Conservation (phyloP, 2,113 vertebrate genomes). For the Pundamilia nyererei region DNA sequence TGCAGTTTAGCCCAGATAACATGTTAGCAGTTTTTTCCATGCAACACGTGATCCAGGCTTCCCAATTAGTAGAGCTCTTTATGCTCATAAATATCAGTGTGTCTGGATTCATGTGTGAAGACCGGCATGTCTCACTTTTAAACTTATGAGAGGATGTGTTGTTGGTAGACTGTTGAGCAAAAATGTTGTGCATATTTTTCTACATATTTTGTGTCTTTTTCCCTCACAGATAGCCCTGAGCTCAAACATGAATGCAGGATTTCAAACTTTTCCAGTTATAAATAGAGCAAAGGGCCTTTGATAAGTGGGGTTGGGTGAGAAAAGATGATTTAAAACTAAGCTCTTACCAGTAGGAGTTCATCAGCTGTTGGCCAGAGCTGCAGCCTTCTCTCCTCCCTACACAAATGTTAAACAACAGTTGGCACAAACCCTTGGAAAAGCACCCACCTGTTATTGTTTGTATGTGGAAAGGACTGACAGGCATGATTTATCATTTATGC, state of each 20-base stretch:
- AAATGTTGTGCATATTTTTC: neutral
- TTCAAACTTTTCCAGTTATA: neutral
- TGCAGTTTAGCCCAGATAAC: constrained; percentile 47
- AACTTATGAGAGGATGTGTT: neutral
- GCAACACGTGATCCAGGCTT: constrained; percentile 35
- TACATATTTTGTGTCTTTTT: neutral
- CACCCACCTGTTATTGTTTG: constrained; percentile 49
- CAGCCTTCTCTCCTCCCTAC: constrained; percentile 20
- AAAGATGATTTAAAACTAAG: neutral
- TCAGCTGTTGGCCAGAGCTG: constrained; percentile 47
- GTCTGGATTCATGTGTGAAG: neutral
- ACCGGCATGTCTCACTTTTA: neutral
- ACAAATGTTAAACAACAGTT: constrained; percentile 61
- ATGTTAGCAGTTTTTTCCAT: constrained; percentile 44
- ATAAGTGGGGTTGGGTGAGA: neutral
- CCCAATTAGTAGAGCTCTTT: neutral
- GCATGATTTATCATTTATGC: neutral
- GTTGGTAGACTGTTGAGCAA: neutral
- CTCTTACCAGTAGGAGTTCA: constrained; percentile 1
- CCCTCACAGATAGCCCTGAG: too few species aligned
- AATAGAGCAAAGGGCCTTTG: neutral
- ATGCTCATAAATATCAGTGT: neutral
- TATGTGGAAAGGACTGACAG: neutral
- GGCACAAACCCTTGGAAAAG: constrained; percentile 21
- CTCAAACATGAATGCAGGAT: neutral